These are phyloP conservation scores for Anarhynchus alexandrinus DNA, from an alignment of 2,113 vertebrate species.

Conservation along the genomic window DNA sequence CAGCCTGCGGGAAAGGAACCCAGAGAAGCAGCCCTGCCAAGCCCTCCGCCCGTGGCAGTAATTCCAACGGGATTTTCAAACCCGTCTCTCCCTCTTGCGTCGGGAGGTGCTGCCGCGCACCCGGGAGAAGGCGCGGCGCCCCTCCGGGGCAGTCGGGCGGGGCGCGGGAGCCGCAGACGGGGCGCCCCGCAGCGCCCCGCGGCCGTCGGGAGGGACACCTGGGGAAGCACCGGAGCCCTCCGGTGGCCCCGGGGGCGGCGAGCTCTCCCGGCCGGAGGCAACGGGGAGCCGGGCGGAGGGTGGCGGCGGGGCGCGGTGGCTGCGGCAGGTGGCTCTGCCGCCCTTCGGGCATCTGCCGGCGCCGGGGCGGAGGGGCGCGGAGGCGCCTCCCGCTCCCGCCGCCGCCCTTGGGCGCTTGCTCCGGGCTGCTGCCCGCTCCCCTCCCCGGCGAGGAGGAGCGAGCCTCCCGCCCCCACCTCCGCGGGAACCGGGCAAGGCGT, in stretches of 20 bases:
- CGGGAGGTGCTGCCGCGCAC: neutral
- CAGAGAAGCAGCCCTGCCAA: neutral
- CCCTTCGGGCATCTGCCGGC: neutral
- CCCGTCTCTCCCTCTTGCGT: neutral
- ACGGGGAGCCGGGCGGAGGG: neutral
- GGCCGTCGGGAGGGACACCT: neutral
- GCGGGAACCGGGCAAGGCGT: neutral
- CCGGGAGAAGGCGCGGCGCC: neutral
- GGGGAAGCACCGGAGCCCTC: neutral
- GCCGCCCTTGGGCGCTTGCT: neutral
- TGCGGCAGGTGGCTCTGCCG: neutral
- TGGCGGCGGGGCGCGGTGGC: neutral
- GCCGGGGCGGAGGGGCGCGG: neutral
- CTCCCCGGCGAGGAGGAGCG: slow-evolving; percentile 24
- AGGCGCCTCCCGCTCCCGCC: neutral
- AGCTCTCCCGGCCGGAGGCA: neutral
- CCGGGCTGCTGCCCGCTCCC: neutral
- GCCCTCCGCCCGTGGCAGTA: neutral
- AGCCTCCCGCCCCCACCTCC: neutral
- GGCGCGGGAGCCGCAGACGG: neutral
- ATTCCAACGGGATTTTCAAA: neutral
- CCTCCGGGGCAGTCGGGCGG: no score
- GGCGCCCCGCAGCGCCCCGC: neutral
- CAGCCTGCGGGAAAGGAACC: neutral
- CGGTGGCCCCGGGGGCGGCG: neutral